These are phyloP conservation scores for Tichodroma muraria DNA, from an alignment of 2,113 vertebrate species.

Conservation along the genomic window DNA sequence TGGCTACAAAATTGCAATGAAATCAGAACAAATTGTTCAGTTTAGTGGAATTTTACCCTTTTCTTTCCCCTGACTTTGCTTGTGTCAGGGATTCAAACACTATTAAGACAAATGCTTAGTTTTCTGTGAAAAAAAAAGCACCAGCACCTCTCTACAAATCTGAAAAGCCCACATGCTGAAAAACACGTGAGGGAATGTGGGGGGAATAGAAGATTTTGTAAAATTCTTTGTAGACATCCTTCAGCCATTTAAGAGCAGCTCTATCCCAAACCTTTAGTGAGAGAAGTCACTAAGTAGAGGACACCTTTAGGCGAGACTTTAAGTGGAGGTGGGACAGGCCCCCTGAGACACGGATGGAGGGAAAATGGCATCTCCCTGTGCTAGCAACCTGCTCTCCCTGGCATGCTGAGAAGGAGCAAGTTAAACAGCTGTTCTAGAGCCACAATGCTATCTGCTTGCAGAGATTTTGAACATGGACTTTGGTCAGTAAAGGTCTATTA, in stretches of 20 bases:
- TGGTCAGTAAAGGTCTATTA: slow-evolving; percentile 26
- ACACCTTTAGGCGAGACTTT: background rate
- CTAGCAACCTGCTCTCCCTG: background rate
- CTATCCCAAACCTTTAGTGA: background rate
- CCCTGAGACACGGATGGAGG: rapidly evolving
- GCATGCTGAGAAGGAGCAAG: background rate
- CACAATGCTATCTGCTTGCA: background rate
- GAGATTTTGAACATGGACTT: background rate
- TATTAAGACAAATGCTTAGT: background rate
- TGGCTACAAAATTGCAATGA: background rate
- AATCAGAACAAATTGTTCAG: background rate
- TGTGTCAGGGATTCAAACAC: background rate
- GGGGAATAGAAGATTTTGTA: background rate
- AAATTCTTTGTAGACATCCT: background rate
- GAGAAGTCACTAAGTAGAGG: background rate
- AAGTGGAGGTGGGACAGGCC: background rate
- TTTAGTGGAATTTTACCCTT: background rate
- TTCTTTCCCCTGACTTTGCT: background rate
- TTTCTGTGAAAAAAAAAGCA: background rate
- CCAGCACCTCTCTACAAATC: background rate
- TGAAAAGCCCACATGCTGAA: background rate
- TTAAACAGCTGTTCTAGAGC: background rate
- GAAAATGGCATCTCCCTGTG: background rate
- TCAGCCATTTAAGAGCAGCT: background rate
- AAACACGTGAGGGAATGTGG: background rate